Evolutionary conservation across 1,140 invertebrate species (phyloP), one percentile per base, ranked within the genome.

Genomic region (Bradysia coprophila): DNA sequence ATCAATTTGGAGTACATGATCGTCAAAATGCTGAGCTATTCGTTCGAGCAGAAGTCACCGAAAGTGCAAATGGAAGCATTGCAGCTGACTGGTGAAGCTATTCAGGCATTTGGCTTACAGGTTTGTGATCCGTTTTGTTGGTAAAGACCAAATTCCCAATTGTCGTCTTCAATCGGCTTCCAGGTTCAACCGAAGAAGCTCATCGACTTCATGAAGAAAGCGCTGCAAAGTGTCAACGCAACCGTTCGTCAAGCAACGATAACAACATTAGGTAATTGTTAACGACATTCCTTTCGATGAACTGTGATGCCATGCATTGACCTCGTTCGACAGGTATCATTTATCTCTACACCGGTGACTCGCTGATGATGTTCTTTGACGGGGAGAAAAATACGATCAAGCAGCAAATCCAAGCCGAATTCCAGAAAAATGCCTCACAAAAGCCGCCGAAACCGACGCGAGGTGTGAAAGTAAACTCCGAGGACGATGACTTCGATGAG

Each of bases 1-100:
- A 79, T 76, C 16, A 76, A 69, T 31, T 62, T 93, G 18, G 81
- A 89, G 42, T 75, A 75, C 47, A 72, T 92, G 1, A 67, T 79
- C 6, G 69, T 69, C 34, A 73, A 80, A 54, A 74, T 81, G 4
- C 51, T 85, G 1, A 66, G 72, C 5, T 80, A 74, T 56, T 79
- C 83, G 0, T 86, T 90, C 57, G 77, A 72, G 2, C 85, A 91
- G 57, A 92, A 90, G 61, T 93, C 83, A 57, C 90, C 90, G 0
- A 92, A 91, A 58, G 85, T 91, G 24, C 84, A 91, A 50, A 75
- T 83, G 11, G 86, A 92, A 61, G 69, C 82, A 38, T 66, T 92
- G 15, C 65, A 73, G 21, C 92, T 89, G 87, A 63, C 90, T 23
- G 64, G 74, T 3, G 71, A 66, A 32, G 76, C 83, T 16, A 69